Conservation (phyloP, 92 coral and sea anemone genomes). For the Heteractis magnifica region DNA sequence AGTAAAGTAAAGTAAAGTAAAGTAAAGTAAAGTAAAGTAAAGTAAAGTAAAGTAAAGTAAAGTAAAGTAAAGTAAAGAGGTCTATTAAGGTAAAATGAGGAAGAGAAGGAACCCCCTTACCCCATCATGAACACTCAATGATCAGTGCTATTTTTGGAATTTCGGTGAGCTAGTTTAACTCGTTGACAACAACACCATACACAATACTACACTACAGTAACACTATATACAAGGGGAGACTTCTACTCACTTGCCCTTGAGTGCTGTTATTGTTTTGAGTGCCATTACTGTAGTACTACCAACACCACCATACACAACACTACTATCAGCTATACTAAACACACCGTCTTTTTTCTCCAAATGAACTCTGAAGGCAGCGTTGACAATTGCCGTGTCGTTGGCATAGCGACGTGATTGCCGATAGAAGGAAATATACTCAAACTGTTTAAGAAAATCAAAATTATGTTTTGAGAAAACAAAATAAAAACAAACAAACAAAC, state of each 20-base stretch:
- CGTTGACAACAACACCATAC: background rate
- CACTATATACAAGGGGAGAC: too few species aligned
- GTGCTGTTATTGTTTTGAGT: background rate
- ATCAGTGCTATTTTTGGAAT: too few species aligned
- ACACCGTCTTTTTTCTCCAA: conserved; percentile 3
- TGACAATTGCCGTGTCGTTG: conserved; percentile 26
- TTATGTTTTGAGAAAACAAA: background rate
- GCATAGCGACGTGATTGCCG: conserved; percentile 23
- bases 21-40: too few species aligned
- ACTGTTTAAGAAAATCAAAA: conserved; percentile 8
- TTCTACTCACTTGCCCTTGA: conserved; percentile 34
- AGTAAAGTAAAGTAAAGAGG: too few species aligned
- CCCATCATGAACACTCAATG: too few species aligned
- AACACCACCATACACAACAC: conserved; percentile 24
- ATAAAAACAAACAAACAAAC: background rate
- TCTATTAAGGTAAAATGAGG: too few species aligned
- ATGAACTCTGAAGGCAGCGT: conserved; percentile 37
- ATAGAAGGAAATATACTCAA: conserved; percentile 24
- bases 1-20: too few species aligned
- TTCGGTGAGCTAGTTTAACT: too few species aligned
- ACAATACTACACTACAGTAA: background rate
- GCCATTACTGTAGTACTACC: conserved; percentile 32
- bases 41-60: too few species aligned
- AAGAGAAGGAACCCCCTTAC: too few species aligned
- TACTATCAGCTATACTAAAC: conserved; percentile 6